Evolutionary conservation across 2,113 vertebrate genomes (phyloP).

Genomic region (Hypanus sabinus): DNA sequence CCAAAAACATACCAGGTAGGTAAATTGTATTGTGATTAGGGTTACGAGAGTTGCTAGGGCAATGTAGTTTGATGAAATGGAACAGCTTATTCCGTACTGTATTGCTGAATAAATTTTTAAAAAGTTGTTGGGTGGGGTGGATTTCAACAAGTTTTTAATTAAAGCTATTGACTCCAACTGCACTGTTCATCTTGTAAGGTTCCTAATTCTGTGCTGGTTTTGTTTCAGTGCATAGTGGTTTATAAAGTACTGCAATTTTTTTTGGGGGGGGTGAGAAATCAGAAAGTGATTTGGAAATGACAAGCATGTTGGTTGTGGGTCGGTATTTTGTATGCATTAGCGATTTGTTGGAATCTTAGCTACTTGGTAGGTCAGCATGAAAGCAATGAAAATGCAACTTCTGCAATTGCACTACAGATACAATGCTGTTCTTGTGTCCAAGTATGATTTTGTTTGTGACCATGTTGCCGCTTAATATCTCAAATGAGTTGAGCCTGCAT

Average conservation of each 20-base stretch:
- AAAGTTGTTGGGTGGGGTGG: too few relatives aligned
- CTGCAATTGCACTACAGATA: not conserved
- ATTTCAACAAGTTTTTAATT: too few relatives aligned
- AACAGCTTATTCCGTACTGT: too few relatives aligned
- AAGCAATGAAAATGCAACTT: not conserved
- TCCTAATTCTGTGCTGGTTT: not conserved
- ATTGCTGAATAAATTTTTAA: too few relatives aligned
- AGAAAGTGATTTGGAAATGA: not conserved
- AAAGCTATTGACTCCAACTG: not conserved
- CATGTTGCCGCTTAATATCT: not conserved
- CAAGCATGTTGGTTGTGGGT: not conserved
- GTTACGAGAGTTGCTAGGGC: too few relatives aligned
- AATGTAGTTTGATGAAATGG: too few relatives aligned
- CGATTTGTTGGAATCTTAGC: not conserved
- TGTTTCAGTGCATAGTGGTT: not conserved
- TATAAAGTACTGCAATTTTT: not conserved
- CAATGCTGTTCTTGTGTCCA: not conserved
- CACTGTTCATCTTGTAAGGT: not conserved
- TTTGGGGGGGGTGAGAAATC: too few relatives aligned
- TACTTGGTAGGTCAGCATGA: not conserved
- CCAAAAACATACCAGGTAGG: too few relatives aligned
- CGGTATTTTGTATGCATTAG: not conserved
- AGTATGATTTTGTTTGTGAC: not conserved
- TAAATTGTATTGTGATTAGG: too few relatives aligned
- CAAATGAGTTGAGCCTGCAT: not conserved